phyloP scores from a whole-genome alignment of 2,888 invertebrate species.

The Aplocera efformata region DNA sequence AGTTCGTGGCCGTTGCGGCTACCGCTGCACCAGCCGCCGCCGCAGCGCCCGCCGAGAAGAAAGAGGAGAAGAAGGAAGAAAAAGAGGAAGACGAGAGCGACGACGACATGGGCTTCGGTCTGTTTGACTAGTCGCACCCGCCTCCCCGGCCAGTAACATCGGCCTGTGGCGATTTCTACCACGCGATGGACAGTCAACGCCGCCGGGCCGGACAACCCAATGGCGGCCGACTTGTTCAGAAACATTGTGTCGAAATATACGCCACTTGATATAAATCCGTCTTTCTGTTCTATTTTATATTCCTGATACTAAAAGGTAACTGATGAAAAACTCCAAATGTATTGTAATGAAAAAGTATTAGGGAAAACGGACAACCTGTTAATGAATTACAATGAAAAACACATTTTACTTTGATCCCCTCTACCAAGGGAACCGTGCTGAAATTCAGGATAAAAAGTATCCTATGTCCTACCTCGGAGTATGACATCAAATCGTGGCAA shows the following conservation, averaged over 20 bases:
- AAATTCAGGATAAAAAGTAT: too few relatives aligned
- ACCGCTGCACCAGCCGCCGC: conserved; percentile 84
- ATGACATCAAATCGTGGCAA: too few relatives aligned
- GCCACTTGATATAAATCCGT: conserved; percentile 31
- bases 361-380: too few relatives aligned
- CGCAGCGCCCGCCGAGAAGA: conserved; percentile 81
- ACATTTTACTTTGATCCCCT: too few relatives aligned
- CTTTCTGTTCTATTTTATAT: neutral
- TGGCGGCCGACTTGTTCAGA: conserved; percentile 57
- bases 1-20: conserved; percentile 86
- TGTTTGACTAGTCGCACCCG: conserved; percentile 86
- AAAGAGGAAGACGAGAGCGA: conserved; percentile 91
- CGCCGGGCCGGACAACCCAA: conserved; percentile 71
- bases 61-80: conserved; percentile 88
- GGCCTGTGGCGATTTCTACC: conserved; percentile 37
- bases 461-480: too few relatives aligned
- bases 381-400: too few relatives aligned
- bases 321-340: too few relatives aligned
- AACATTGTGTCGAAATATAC: conserved; percentile 54
- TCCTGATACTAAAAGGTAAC: too few relatives aligned
- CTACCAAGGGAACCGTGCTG: too few relatives aligned
- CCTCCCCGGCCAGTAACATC: conserved; percentile 13
- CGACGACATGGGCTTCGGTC: conserved; percentile 99
- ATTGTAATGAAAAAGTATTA: too few relatives aligned
- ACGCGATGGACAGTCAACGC: conserved; percentile 43